Conservation (phyloP, 2,797 vertebrate genomes). For the Hypotaenidia okinawae region DNA sequence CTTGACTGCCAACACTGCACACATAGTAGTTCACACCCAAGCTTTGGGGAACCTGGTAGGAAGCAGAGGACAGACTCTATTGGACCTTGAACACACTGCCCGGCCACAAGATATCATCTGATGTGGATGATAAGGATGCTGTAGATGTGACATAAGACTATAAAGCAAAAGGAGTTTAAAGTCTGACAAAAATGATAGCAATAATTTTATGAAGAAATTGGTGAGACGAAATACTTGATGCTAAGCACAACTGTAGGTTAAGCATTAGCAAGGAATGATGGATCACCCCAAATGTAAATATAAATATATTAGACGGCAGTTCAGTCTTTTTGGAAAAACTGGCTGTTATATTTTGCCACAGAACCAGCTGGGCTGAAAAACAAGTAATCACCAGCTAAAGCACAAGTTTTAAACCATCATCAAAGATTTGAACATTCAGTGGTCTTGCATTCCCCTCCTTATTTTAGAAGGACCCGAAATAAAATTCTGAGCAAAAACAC, state of each 20-base stretch:
- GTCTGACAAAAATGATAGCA: neutral
- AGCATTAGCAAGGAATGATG: neutral
- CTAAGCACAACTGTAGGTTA: neutral
- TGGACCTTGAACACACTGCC: neutral
- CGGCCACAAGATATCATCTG: neutral
- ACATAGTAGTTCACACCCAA: neutral
- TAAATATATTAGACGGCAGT: neutral
- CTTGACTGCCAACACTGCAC: neutral
- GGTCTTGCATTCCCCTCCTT: neutral
- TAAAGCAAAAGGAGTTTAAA: neutral
- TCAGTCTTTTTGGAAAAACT: neutral
- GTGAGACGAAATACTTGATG: neutral
- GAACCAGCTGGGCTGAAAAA: neutral
- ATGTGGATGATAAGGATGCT: rapidly evolving
- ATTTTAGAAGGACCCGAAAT: neutral
- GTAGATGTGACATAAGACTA: neutral
- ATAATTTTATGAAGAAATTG: neutral
- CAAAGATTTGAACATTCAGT: neutral
- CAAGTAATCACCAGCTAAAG: neutral
- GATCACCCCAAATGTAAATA: neutral
- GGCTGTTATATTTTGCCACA: neutral
- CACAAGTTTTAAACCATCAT: neutral
- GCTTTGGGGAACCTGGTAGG: neutral
- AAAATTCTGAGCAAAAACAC: neutral
- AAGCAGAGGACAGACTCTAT: neutral